phyloP scores from a whole-genome alignment of 1,140 invertebrate species.

The Zaprionus davidi region DNA sequence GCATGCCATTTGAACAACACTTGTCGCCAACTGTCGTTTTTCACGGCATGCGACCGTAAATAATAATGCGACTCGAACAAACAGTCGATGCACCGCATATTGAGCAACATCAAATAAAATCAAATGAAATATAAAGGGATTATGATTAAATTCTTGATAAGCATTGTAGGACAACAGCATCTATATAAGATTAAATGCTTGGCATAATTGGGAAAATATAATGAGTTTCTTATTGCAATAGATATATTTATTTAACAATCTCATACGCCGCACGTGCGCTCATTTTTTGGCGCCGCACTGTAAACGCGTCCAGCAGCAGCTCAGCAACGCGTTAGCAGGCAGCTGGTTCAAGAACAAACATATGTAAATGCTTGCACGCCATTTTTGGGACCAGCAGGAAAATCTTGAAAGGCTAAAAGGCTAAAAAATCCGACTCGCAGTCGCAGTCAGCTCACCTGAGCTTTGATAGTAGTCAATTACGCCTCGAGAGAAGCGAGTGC shows the following conservation, averaged over 20 bases:
- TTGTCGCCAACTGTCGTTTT: constrained; percentile 80
- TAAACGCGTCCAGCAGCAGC: constrained; percentile 38
- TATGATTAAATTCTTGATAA: background rate
- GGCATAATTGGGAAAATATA: too few species aligned
- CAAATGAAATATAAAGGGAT: background rate
- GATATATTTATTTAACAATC: background rate
- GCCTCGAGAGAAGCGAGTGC: constrained; percentile 66
- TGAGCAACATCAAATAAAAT: constrained; percentile 38
- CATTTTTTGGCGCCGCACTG: constrained; percentile 50
- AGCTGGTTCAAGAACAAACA: constrained; percentile 76
- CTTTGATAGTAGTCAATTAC: constrained; percentile 45
- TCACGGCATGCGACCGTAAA: constrained; percentile 78
- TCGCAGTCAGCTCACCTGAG: constrained; percentile 18
- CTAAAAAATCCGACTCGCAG: constrained; percentile 34
- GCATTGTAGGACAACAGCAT: too few species aligned
- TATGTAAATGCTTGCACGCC: constrained; percentile 81
- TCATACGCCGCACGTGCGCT: background rate
- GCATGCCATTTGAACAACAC: constrained; percentile 78
- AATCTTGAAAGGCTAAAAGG: constrained; percentile 28
- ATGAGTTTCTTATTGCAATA: too few species aligned
- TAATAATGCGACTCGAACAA: constrained; percentile 68
- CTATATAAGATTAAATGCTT: too few species aligned
- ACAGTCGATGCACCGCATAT: constrained; percentile 57
- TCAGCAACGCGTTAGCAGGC: constrained; percentile 31
- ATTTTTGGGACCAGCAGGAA: constrained; percentile 54